phyloP scores from a whole-genome alignment of 2,113 vertebrate species.

The Penelope pileata region DNA sequence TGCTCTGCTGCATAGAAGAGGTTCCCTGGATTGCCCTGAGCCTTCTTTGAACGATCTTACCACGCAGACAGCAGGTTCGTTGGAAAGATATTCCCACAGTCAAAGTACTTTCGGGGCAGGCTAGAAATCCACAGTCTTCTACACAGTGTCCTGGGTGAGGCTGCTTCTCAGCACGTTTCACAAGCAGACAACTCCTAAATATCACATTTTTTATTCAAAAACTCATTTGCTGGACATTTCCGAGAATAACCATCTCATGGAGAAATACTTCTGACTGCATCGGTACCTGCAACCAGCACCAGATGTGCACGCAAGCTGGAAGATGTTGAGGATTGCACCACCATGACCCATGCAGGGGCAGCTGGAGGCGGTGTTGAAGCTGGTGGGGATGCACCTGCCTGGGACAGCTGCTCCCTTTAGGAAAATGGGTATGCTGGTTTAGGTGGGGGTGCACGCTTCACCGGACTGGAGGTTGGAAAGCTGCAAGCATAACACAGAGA shows the following conservation, averaged over 20 bases:
- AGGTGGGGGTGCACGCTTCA: not conserved
- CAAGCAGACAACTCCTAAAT: not conserved
- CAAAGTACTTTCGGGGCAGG: not conserved
- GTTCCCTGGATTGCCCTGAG: not conserved
- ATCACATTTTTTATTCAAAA: not conserved
- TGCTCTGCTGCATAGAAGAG: not conserved
- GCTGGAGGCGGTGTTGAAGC: not conserved
- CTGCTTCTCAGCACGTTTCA: not conserved
- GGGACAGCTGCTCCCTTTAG: not conserved
- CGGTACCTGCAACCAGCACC: not conserved
- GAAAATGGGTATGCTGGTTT: not conserved
- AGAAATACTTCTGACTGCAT: not conserved
- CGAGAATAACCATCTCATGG: not conserved
- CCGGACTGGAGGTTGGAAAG: not conserved
- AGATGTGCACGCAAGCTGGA: not conserved
- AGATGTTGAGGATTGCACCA: not conserved
- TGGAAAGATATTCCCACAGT: not conserved
- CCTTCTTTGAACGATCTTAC: not conserved
- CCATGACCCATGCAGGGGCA: not conserved
- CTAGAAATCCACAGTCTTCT: not conserved
- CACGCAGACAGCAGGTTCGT: not conserved
- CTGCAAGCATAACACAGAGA: not conserved
- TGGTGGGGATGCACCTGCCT: not conserved
- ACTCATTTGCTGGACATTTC: not conserved
- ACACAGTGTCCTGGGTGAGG: not conserved